phyloP scores from a whole-genome alignment of 2,113 vertebrate species.

The Phrynosoma blainvillii region DNA sequence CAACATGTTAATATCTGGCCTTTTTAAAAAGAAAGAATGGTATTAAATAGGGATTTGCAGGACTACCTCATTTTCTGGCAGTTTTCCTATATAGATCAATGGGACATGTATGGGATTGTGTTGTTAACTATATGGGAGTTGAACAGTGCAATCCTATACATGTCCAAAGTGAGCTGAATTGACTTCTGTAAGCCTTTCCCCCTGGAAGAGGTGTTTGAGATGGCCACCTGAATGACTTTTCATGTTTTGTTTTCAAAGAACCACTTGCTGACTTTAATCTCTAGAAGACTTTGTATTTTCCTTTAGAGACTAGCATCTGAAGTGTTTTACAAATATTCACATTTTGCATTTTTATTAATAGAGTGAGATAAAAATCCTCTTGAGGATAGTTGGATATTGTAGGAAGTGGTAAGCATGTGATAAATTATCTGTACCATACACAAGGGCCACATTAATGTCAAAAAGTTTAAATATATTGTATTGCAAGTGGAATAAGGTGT shows the following conservation, averaged over 20 bases:
- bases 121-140: neutral
- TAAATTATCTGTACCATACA: constrained; percentile 12
- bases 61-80: neutral
- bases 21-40: neutral
- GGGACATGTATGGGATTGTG: neutral
- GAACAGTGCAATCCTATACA: too few species aligned
- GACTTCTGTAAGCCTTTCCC: too few species aligned
- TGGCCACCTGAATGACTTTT: neutral
- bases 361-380: constrained; percentile 37
- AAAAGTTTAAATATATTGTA: constrained; percentile 30
- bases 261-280: constrained; percentile 37
- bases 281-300: constrained; percentile 26
- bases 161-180: too few species aligned
- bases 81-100: neutral
- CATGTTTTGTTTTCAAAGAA: neutral
- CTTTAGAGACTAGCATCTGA: constrained; percentile 11
- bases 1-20: neutral
- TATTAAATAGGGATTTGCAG: neutral
- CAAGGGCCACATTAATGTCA: neutral
- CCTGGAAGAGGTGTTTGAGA: too few species aligned
- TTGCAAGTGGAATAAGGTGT: constrained; percentile 34
- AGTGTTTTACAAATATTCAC: constrained; percentile 40
- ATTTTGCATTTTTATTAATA: constrained; percentile 59
- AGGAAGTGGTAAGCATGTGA: constrained; percentile 44
- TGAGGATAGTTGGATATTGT: constrained; percentile 12